Percentiles rank a stretch among this genome's conserved stretches.
Conservation (phyloP, 2,888 invertebrate genomes). For the Folsomia candida region DNA sequence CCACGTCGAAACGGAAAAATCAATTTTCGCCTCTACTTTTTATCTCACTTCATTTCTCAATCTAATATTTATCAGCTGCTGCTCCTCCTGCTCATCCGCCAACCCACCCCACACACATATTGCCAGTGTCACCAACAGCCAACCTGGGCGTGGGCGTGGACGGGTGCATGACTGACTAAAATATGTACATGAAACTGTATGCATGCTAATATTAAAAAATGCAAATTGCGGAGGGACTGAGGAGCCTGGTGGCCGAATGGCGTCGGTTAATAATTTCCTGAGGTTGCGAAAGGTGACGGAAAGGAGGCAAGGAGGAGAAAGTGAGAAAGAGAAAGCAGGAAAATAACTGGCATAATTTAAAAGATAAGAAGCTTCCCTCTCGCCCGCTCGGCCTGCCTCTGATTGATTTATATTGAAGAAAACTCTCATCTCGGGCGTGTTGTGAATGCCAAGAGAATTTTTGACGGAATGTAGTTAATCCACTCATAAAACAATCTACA, state of each 20-base stretch:
- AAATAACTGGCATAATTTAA: not conserved
- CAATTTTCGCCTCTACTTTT: slow-evolving; percentile 12
- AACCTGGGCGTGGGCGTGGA: not conserved
- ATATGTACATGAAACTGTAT: not conserved
- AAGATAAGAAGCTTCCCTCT: not conserved
- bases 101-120: not conserved
- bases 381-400: too few relatives aligned
- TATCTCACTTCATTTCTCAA: slow-evolving; percentile 16
- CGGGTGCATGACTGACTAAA: not conserved
- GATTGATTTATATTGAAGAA: not conserved
- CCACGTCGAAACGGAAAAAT: slow-evolving; percentile 15
- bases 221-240: too few relatives aligned
- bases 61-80: slow-evolving; percentile 16
- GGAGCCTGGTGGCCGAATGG: not conserved
- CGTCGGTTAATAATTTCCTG: not conserved
- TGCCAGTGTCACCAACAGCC: slow-evolving; percentile 1
- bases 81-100: not conserved
- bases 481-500: slow-evolving; percentile 6
- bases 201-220: not conserved
- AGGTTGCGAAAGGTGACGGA: too few relatives aligned
- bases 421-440: not conserved
- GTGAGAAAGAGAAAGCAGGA: not conserved
- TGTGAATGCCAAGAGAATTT: not conserved
- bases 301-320: not conserved
- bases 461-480: not conserved